Conservation (phyloP, 1,140 invertebrate species). For the Lerema accius region DNA sequence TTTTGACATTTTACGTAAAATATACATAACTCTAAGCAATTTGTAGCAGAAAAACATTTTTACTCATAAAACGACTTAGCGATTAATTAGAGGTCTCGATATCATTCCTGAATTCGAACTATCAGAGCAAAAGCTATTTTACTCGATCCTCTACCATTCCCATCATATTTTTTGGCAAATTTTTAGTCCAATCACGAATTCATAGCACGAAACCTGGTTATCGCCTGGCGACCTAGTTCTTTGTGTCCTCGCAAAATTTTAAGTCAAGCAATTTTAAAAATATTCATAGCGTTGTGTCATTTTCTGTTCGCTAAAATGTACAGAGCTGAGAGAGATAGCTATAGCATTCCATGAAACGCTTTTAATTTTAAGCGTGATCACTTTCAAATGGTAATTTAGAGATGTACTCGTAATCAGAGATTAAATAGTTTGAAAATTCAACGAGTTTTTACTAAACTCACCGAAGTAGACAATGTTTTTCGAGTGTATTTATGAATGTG, state of each 20-base stretch:
- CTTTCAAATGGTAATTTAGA: constrained; percentile 12
- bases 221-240: constrained; percentile 9
- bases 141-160: not conserved
- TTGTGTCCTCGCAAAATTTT: constrained; percentile 12
- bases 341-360: constrained; percentile 9
- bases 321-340: not conserved
- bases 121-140: not conserved
- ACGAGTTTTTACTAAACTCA: too few relatives aligned
- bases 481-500: too few relatives aligned
- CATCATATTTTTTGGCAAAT: not conserved
- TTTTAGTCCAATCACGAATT: not conserved
- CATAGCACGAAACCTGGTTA: not conserved
- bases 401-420: not conserved
- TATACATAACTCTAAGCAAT: too few relatives aligned
- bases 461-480: too few relatives aligned
- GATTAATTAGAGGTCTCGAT: too few relatives aligned
- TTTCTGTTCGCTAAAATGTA: constrained; percentile 5
- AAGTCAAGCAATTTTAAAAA: constrained; percentile 16
- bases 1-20: too few relatives aligned
- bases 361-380: constrained; percentile 19
- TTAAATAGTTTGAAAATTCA: constrained; percentile 4
- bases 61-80: too few relatives aligned
- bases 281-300: constrained; percentile 19
- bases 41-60: too few relatives aligned
- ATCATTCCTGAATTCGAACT: not conserved